Percentiles rank a stretch among this genome's conserved stretches.
These are phyloP conservation scores for Tonatia bakeri DNA, from an alignment of 2,113 vertebrate genomes.

Conservation along the genomic window DNA sequence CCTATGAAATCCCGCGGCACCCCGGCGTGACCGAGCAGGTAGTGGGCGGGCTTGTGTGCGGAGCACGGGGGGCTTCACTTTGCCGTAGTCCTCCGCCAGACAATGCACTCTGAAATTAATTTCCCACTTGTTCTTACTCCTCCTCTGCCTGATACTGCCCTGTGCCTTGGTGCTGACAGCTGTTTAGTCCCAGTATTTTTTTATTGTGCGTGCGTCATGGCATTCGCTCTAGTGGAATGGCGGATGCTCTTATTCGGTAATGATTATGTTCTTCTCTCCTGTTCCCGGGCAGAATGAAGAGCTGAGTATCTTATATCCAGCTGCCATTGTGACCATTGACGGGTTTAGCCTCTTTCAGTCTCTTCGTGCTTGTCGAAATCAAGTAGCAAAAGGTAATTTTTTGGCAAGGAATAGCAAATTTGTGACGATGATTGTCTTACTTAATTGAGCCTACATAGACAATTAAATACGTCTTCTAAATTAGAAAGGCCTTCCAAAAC, in stretches of 20 bases:
- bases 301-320: constrained; percentile 94
- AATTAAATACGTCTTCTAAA: neutral
- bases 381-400: constrained; percentile 93
- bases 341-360: constrained; percentile 99
- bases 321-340: constrained; percentile 95
- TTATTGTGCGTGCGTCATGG: neutral
- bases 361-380: constrained; percentile 96
- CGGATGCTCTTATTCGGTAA: neutral
- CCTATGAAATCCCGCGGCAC: constrained; percentile 96
- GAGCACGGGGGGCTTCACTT: neutral
- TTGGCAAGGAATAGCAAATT: neutral
- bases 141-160: neutral
- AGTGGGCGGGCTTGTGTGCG: neutral
- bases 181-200: neutral
- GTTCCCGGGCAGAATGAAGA: constrained; percentile 90
- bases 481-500: neutral
- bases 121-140: constrained; percentile 6
- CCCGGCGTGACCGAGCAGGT: constrained; percentile 97
- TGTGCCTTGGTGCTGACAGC: neutral
- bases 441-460: neutral
- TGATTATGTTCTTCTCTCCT: neutral
- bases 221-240: neutral
- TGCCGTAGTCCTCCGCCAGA: neutral
- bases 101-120: neutral
- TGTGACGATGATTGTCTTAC: neutral